Evolutionary conservation across 2,797 vertebrate genomes (phyloP), one percentile per base, ranked within the genome.

Genomic region (Sebastes kiyomatsui): DNA sequence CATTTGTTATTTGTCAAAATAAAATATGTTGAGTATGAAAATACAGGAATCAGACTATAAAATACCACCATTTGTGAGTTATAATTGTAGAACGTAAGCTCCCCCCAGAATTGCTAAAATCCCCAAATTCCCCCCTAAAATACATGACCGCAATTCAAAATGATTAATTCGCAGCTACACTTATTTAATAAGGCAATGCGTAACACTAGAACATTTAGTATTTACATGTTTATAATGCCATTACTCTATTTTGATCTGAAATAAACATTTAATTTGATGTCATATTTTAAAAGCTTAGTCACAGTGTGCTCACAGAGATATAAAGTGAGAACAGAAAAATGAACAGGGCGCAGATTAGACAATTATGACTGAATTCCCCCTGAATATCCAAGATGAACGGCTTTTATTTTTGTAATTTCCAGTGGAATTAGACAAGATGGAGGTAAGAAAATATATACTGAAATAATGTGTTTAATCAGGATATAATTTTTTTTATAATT

Each of bases 401-500:
- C n/a, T 32, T 68, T 10, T 54, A 14, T 67, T 61, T 28, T 54
- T 16, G 7, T 8, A 5, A 65, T 58, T 27, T 35, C 14, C 12
- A 20, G 13, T 22, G 3, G n/a, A 66, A 46, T 6, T 30, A 65
- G 12, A 73, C 13, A 8, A 32, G 7, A n/a, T 10, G 18, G 12
- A 42, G 30, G 7, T 20, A 18, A 54, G 11, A 46, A 32, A 28
- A 58, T 20, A 46, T 22, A 12, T n/a, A 14, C 10, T 64, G 23
- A 72, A 69, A 69, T 65, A 10, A 70, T 16, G 2, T n/a, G n/a
- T 54, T 16, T 22, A 70, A 77, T 66, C 5, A 33, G 56, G 38
- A 72, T 61, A 9, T 64, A 7, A 4, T n/a, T 12, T 54, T 62
- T 68, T 80, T 30, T 13, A 71, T 35, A 72, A 84, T 81, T 81